Base-by-base conservation (phyloP, 37 sponge, comb jelly and placozoan genomes). In the Petrosia ficiformis region DNA sequence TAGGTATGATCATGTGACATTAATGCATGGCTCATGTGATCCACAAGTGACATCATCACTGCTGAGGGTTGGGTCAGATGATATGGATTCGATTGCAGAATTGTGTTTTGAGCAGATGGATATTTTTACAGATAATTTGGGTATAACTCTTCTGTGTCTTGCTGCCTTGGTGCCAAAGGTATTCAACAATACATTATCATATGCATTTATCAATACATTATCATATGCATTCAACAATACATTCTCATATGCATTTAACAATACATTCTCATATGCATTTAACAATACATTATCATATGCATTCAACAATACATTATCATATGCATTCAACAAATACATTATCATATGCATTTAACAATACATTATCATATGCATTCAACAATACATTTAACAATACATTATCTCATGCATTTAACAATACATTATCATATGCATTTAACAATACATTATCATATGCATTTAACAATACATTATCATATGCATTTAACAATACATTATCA, bases 161-260 rank as follows among this genome's bases (percentile, higher is more conserved):
- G 30, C 73, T 0, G 42, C 59, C 3, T 48, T 83, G 26, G 73
- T 83, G n/a, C 87, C 87, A 2, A 36, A 86, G 76, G 91, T 90
- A 72, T n/a, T n/a, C n/a, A n/a, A n/a, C n/a, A 31, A 38, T 8
- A 39, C n/a, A 4, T 43, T 4, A 0, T 26, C 11, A 24, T 67
- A 37, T 24, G 21, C 19, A 5, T 73, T 57, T n/a, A 57, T 21
- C 6, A 8, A 14, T 29, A 64, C 66, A n/a, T 64, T 28, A 25
- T 10, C n/a, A 8, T 10, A 8, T n/a, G 10, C 66, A 19, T 64
- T 10, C 66, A 8, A 22, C 66, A 19, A 8, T 31, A 19, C 66
- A 64, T n/a, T 16, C 33, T 22, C 24, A 8, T 16, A 64, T 64
- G 39, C n/a, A n/a, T n/a, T n/a, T n/a, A n/a, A n/a, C n/a, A n/a